Base-by-base conservation (phyloP, 2,888 invertebrate species). In the Drosophila borealis region DNA sequence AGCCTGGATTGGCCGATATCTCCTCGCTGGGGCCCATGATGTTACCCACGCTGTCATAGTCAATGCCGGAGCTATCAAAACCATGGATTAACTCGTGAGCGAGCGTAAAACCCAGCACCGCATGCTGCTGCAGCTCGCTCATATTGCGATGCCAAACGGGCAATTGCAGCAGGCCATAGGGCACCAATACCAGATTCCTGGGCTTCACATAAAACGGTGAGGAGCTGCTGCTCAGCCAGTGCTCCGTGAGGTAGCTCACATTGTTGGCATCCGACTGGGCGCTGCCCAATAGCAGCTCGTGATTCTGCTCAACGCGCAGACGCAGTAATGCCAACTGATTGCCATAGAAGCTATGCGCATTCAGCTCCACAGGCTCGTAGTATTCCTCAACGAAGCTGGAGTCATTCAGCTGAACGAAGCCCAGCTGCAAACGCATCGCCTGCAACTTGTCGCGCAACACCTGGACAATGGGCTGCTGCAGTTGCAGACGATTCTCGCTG, bases 31-130 rank as follows among this genome's bases (percentile, higher is more conserved):
- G 91, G 4, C 91, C 91, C 85, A 91, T 91, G 1, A 90, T 85
- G 33, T 91, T 90, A 21, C 91, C 91, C 5, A 74, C 49, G n/a
- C 82, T 81, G 17, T 91, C 92, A 29, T 91, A 92, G 4, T 88
- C 89, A 19, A 92, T 89, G 54, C 91, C 91, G 2, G 87, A 81
- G 5, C 88, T 85, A 53, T 91, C 91, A 41, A 91, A 91, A 5
- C 90, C 92, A 39, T 92, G 91, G 0, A 90, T 55, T 37, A 91
- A 66, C 71, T 91, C 91, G 39, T 91, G 91, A 3, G 91, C 91
- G 45, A 91, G 36, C 0, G 81, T 75, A 29, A 91, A 92, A 1
- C 91, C 91, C 13, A 91, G 62, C 13, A 88, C 81, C 1, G 91
- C 89, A 21, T 88, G 85, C 39, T 89, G 90, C 39, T 87, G 90